A percentile compares a stretch with the other conserved stretches of the same genome.
These are phyloP conservation scores for Avahi laniger DNA, from an alignment of 2,797 vertebrate species.

Conservation along the genomic window DNA sequence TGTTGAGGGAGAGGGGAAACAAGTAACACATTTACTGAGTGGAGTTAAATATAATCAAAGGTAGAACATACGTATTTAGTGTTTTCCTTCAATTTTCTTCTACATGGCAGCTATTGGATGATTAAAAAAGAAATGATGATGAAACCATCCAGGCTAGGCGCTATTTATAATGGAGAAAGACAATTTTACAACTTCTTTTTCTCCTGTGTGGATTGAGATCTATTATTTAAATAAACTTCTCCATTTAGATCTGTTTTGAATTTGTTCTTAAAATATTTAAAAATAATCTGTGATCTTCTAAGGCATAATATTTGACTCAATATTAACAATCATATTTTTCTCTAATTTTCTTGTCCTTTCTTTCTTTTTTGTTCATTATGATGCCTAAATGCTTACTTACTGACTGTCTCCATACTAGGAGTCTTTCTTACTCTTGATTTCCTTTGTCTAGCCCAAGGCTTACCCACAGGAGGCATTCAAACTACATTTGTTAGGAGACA, in stretches of 20 bases:
- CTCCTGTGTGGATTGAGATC: neutral
- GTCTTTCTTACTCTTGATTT: neutral
- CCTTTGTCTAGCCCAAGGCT: neutral
- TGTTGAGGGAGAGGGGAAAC: neutral
- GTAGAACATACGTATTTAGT: neutral
- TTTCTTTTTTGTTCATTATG: neutral
- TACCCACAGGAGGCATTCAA: neutral
- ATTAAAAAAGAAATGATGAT: conserved; percentile 23
- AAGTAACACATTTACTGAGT: neutral
- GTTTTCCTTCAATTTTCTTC: conserved; percentile 30
- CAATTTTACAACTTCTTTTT: neutral
- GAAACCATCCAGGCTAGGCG: neutral
- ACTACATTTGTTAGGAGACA: neutral
- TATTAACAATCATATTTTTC: neutral
- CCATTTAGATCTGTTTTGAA: neutral
- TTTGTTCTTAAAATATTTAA: neutral
- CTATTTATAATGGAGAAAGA: conserved; percentile 22
- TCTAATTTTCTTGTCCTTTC: neutral
- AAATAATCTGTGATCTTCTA: neutral
- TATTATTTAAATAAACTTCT: neutral
- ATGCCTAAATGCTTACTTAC: neutral
- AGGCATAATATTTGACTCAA: neutral
- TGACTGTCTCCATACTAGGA: neutral
- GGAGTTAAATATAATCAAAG: neutral
- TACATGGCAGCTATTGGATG: neutral